Percentiles rank a stretch among this genome's conserved stretches.
phyloP scores from a whole-genome alignment of 2,888 invertebrate species.

The Aquatica leii region DNA sequence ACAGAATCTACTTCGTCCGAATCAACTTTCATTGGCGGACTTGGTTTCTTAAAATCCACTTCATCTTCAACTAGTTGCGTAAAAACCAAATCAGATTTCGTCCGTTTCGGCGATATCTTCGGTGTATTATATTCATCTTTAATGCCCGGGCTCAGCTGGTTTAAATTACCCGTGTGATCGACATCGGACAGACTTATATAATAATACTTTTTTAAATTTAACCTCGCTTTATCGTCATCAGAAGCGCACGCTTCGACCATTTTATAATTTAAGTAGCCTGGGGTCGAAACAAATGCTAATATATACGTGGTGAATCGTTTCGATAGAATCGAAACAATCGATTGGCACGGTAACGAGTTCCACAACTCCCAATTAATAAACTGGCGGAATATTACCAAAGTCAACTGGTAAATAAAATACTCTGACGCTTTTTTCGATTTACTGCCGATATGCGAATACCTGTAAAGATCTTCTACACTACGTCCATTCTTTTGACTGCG shows the following conservation, averaged over 20 bases:
- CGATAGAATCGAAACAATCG: conserved; percentile 69
- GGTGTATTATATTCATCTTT: conserved; percentile 31
- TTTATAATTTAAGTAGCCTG: conserved; percentile 62
- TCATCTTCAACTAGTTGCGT: too few relatives aligned
- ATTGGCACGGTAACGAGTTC: conserved; percentile 72
- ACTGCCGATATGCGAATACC: conserved; percentile 59
- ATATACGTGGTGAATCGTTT: conserved; percentile 66
- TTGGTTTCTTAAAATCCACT: too few relatives aligned
- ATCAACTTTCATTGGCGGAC: too few relatives aligned
- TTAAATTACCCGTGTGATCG: conserved; percentile 23
- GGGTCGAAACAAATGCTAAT: conserved; percentile 62
- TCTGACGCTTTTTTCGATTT: conserved; percentile 62
- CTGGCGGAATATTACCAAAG: conserved; percentile 67
- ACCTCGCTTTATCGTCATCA: conserved; percentile 39
- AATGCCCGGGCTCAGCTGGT: neutral
- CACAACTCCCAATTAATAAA: conserved; percentile 73
- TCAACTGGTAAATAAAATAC: conserved; percentile 67
- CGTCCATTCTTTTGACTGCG: conserved; percentile 63
- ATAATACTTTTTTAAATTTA: conserved; percentile 48
- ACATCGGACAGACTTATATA: conserved; percentile 45
- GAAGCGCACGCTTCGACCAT: conserved; percentile 46
- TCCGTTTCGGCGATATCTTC: too few relatives aligned
- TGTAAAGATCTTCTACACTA: conserved; percentile 63
- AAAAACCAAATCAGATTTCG: too few relatives aligned
- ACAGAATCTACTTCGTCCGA: conserved; percentile 32